Base-by-base conservation (phyloP, 2,888 invertebrate species). In the Apodemia zela region DNA sequence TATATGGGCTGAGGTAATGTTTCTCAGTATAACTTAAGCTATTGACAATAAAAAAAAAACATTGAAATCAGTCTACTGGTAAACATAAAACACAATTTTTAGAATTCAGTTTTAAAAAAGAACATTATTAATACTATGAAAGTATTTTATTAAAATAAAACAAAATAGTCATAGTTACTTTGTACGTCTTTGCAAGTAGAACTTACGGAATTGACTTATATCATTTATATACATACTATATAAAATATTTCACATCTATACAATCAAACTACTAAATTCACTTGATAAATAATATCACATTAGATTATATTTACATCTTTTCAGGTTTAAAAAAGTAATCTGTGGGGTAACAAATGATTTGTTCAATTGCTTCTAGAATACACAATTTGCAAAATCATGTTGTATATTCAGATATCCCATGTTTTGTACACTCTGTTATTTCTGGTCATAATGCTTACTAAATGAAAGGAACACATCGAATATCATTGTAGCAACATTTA, bases 381-480 rank as follows among this genome's bases (percentile, higher is more conserved):
- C 42, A 42, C 42, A 6, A 38, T 38, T 15, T 42, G 42, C 5
- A 15, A 42, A 15, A 42, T 42, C 42, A 15, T 15, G 3, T 7
- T 33, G 38, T 38, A 38, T 11, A 38, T 38, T 13, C 13, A 38
- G 38, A 42, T 42, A 42, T 6, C 42, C 15, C 42, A 5, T 42
- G 38, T 42, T n/a, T 15, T 42, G 15, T 62, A 51, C 17, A 61
- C n/a, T 65, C 63, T 60, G 42, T 62, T 63, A 25, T 25, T 62
- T 80, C 77, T 68, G 80, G 73, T 89, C 87, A 78, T 78, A 93
- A 81, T 97, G 96, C 85, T 98, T 98, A 75, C 97, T 94, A 79
- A 95, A 97, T 0, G 98, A 98, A 66, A 98, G 89, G 79, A 97
- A 97, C 66, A 97, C 93, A 85, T 98, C 96, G 88, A 98, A 99